Evolutionary conservation across 2,113 vertebrate species (phyloP), one percentile per base, ranked within the genome.

Genomic region (Ursus arctos): DNA sequence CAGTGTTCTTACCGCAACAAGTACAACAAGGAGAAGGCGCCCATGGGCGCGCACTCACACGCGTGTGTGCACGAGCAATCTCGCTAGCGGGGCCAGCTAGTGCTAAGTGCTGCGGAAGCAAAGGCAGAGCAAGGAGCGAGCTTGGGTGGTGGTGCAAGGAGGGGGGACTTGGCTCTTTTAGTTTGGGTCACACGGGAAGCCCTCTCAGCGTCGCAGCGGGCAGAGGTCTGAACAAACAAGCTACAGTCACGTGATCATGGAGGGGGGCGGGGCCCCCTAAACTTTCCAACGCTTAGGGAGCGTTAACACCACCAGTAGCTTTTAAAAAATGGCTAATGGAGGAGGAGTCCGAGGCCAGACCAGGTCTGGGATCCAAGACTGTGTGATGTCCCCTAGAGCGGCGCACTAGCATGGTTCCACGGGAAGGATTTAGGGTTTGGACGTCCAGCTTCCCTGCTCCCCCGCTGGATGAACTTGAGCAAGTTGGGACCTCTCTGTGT

Each of bases 321-420:
- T 95, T 94, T 9, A 77, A 82, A 86, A 83, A 36, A 21, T 53
- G 40, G n/a, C 13, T 57, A 28, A 67, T 18, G 49, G 36, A 84
- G 12, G 3, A 80, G 6, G 76, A 59, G 16, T 77, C 65, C 72
- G 28, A 91, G 65, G 79, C 19, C 33, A 77, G 21, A 71, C 31
- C 7, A 10, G 53, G 11, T 26, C 36, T 36, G 31, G 18, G 12
- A 57, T 22, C 59, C 31, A 88, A 74, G 21, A 18, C 36, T 0
- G 0, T 7, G 33, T 13, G 43, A 6, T 85, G 80, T 76, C 28
- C 28, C 4, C 31, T 31, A n/a, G 40, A 43, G 15, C 0, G 16
- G n/a, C 28, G 2, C 26, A 10, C 0, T 6, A 1, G 14, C 0
- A 2, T 26, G 31, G 69, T 7, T 13, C 12, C 15, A 3, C 4